Percentiles rank a stretch among this genome's conserved stretches.
These are phyloP conservation scores for Brachyistius frenatus DNA, from an alignment of 2,113 vertebrate species.

Conservation along the genomic window DNA sequence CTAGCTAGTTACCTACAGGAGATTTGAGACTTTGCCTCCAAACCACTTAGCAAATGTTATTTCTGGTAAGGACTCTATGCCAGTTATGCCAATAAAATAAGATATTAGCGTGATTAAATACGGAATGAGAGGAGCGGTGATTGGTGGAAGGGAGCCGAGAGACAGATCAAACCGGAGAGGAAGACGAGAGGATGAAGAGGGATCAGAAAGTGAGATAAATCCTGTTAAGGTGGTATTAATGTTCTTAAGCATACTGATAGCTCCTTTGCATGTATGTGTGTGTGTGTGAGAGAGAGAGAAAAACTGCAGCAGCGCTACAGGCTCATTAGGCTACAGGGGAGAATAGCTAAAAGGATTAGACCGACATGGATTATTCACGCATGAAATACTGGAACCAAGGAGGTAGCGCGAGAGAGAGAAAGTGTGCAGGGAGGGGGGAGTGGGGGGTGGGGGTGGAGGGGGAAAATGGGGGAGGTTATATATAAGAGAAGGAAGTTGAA, in stretches of 20 bases:
- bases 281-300: conserved; percentile 11
- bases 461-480: conserved; percentile 19
- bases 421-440: too few species aligned
- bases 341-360: conserved; percentile 81
- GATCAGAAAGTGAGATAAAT: conserved; percentile 60
- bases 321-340: conserved; percentile 77
- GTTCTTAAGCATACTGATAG: conserved; percentile 62
- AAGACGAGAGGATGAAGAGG: conserved; percentile 19
- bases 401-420: conserved; percentile 27
- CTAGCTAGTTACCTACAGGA: conserved; percentile 2
- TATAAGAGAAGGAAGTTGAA: conserved; percentile 55
- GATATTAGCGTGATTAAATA: conserved; percentile 51
- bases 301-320: conserved; percentile 48
- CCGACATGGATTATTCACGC: conserved; percentile 77
- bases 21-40: conserved; percentile 32
- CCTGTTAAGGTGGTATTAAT: conserved; percentile 73
- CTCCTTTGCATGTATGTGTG: conserved; percentile 29
- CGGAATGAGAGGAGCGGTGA: conserved; percentile 5
- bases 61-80: conserved; percentile 29
- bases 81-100: conserved; percentile 41
- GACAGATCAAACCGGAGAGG: conserved; percentile 1
- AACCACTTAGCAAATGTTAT: conserved; percentile 44
- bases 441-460: background rate
- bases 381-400: conserved; percentile 68
- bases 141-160: conserved; percentile 5